A percentile compares a stretch with the other conserved stretches of the same genome.
phyloP scores from a whole-genome alignment of 2,797 vertebrate species.

The Antrozous pallidus region DNA sequence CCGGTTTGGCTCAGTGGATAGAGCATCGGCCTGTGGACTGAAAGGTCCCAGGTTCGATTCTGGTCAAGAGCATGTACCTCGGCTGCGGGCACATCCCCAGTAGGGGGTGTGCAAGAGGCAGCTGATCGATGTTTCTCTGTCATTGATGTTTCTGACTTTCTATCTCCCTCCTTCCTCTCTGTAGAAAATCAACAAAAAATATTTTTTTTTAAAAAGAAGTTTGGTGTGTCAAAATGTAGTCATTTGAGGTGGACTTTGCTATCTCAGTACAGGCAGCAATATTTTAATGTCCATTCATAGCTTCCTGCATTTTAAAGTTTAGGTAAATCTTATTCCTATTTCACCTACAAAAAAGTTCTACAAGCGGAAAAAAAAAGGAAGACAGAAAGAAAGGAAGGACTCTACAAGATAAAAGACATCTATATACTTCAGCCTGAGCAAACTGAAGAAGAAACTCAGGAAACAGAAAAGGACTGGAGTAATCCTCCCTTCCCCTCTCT shows the following conservation, averaged over 20 bases:
- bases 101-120: no score
- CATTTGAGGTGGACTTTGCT: not conserved
- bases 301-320: not conserved
- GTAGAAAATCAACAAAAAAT: no score
- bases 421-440: not conserved
- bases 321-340: not conserved
- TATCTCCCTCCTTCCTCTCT: no score
- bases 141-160: no score
- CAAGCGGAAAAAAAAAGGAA: not conserved
- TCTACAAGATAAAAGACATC: not conserved
- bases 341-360: not conserved
- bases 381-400: not conserved
- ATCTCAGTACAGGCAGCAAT: not conserved
- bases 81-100: no score
- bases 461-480: not conserved
- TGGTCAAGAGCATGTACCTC: no score
- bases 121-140: no score
- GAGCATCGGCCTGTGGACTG: no score
- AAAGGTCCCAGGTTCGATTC: no score
- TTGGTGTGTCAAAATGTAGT: not conserved
- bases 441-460: conserved; percentile 11
- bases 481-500: not conserved
- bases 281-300: conserved; percentile 16
- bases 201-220: no score
- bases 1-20: no score